Percentiles rank a stretch among this genome's conserved stretches.
These are phyloP conservation scores for Corydoras sp. DNA, from an alignment of 2,113 vertebrate species.

Conservation along the genomic window DNA sequence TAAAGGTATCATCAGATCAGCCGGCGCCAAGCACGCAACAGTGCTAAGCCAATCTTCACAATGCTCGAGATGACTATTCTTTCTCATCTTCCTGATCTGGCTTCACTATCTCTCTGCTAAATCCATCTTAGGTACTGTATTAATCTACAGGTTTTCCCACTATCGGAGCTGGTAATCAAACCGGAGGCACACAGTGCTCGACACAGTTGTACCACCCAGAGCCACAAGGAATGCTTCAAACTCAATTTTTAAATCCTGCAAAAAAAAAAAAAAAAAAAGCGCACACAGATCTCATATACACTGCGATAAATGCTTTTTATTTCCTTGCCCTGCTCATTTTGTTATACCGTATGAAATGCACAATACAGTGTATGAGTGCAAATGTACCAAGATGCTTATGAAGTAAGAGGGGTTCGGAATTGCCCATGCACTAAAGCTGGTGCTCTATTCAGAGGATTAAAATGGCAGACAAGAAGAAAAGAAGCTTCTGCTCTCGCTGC, in stretches of 20 bases:
- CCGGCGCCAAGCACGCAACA: conserved; percentile 23
- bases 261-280: conserved; percentile 26
- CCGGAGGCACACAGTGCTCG: conserved; percentile 29
- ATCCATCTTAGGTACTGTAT: conserved; percentile 49
- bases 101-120: conserved; percentile 34
- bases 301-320: conserved; percentile 14
- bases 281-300: conserved; percentile 12
- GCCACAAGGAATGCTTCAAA: conserved; percentile 31
- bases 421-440: conserved; percentile 13
- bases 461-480: conserved; percentile 24
- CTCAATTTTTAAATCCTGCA: conserved; percentile 34
- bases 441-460: conserved; percentile 25
- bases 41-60: conserved; percentile 45
- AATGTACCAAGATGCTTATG: background rate
- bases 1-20: conserved; percentile 46
- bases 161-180: conserved; percentile 44
- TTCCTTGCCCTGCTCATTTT: conserved; percentile 23
- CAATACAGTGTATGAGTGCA: conserved; percentile 3
- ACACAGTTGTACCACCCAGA: conserved; percentile 29
- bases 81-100: conserved; percentile 34
- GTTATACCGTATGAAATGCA: conserved; percentile 18
- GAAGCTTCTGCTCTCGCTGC: conserved; percentile 18
- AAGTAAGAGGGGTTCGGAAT: conserved; percentile 29
- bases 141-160: conserved; percentile 43
- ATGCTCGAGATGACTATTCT: conserved; percentile 28